Percentiles rank a stretch among this genome's conserved stretches.
Evolutionary conservation across 2,888 invertebrate genomes (phyloP).

Genomic region (Uropetala carovei): DNA sequence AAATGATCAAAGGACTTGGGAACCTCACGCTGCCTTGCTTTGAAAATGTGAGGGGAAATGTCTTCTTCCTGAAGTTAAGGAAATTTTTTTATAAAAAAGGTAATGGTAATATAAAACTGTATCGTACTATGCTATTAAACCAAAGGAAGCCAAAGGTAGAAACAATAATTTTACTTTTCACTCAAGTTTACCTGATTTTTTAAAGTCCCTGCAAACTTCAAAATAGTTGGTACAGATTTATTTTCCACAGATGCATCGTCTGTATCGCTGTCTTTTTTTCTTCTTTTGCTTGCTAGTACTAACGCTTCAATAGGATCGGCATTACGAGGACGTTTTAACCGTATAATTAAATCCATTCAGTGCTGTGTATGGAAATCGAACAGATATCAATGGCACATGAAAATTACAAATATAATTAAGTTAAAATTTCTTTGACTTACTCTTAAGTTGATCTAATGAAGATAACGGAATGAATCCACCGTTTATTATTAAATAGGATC

Average conservation of each 20-base stretch:
- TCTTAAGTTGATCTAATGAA: too few relatives aligned
- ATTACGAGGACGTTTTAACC: conserved; percentile 84
- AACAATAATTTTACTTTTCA: neutral
- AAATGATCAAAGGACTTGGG: neutral
- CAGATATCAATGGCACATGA: neutral
- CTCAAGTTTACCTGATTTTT: conserved; percentile 78
- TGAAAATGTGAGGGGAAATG: conserved; percentile 24
- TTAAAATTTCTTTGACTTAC: too few relatives aligned
- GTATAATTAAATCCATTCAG: conserved; percentile 80
- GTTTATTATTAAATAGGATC: too few relatives aligned
- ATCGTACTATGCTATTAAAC: neutral
- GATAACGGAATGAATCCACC: too few relatives aligned
- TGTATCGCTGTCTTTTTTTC: conserved; percentile 77
- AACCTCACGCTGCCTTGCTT: conserved; percentile 1
- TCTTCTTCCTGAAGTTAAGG: conserved; percentile 11
- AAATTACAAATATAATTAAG: too few relatives aligned
- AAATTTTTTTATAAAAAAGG: neutral
- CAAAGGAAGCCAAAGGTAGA: neutral
- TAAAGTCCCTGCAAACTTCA: conserved; percentile 86
- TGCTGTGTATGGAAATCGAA: neutral
- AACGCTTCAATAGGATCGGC: conserved; percentile 85
- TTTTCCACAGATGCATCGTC: conserved; percentile 71
- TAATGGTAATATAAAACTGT: neutral
- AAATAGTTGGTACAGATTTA: conserved; percentile 77
- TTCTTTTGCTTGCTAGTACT: conserved; percentile 83